phyloP scores from a whole-genome alignment of 2,888 invertebrate genomes.

The Prosapia bicincta region DNA sequence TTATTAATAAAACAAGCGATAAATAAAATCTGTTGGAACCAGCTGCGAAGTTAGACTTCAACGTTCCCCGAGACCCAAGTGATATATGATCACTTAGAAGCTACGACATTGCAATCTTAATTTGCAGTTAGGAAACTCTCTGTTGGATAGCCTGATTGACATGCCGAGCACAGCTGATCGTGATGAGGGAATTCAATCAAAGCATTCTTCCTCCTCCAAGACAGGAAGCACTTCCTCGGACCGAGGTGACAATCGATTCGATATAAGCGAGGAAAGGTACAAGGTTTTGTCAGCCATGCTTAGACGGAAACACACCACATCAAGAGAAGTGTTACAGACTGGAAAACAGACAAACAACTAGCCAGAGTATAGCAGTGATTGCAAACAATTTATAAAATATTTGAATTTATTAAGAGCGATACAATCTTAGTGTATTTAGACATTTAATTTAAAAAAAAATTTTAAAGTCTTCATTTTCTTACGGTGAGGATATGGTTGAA shows the following conservation, averaged over 20 bases:
- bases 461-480: too few species aligned
- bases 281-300: background rate
- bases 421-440: too few species aligned
- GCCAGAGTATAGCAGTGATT: too few species aligned
- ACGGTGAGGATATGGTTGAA: too few species aligned
- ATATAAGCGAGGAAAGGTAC: background rate
- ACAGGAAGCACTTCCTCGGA: background rate
- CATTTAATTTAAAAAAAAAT: too few species aligned
- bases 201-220: background rate
- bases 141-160: background rate
- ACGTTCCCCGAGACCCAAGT: background rate
- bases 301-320: background rate
- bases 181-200: background rate
- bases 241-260: background rate
- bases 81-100: background rate
- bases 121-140: background rate
- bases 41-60: background rate
- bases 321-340: background rate
- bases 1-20: background rate
- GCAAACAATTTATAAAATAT: too few species aligned
- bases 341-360: background rate
- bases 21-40: background rate
- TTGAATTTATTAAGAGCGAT: too few species aligned
- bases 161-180: background rate
- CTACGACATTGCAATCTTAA: background rate